Evolutionary conservation across 2,888 invertebrate species (phyloP), one percentile per base, ranked within the genome.

Genomic region (Bibio marci): DNA sequence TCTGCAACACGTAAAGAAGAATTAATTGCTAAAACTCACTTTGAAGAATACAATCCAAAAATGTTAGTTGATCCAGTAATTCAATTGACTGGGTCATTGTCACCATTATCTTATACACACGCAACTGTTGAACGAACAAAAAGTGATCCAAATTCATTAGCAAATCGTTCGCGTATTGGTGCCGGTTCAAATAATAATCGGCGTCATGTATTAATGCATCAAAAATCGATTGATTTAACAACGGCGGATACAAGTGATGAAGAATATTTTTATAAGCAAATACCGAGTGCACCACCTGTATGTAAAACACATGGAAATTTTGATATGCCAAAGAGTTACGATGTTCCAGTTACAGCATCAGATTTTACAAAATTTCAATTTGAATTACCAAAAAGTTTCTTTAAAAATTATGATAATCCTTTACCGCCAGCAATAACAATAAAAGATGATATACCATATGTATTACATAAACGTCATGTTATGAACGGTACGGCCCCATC

Each of bases 201-300:
- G n/a, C 68, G 83, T 14, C 76, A 82, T 58, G 73, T 82, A 22
- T 56, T 85, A 18, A 85, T 80, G 76, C 85, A 85, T 58, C 85
- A 85, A 51, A 83, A 85, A 53, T 83, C 83, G 0, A 83, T 85
- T 42, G 85, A 85, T 52, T 60, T 85, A 22, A 83, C 85, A 2
- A 83, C 83, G 4, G 82, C 82, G 0, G 85, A 83, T 58, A 83
- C 83, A 0, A 82, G 83, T 43, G 83, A 85, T 51, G 83, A 83
- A 55, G 83, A 83, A 56, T 79, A 78, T 50, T 71, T 79, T 15
- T 79, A 78, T 51, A 73, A 76, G 44, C 79, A 80, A 62, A 79
- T 81, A 48, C 73, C 73, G 0, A 78, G 78, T 53, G 78, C 79
- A 17, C 78, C 76, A 1, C 75, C 70, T 0, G 69, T 80, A 14